Conservation (phyloP, 2,888 invertebrate genomes). For the Drosophila lacicola region DNA sequence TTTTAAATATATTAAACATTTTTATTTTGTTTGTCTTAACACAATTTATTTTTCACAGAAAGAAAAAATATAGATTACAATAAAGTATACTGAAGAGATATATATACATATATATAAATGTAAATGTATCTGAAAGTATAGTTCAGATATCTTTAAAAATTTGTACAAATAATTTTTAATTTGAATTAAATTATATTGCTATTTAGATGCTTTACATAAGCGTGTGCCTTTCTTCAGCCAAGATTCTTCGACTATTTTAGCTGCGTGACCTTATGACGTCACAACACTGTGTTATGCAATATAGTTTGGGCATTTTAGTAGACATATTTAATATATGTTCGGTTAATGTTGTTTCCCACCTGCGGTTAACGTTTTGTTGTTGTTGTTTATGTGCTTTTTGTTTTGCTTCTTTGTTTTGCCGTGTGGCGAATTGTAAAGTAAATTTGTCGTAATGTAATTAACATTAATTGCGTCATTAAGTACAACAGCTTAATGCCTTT, state of each 20-base stretch:
- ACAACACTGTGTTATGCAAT: conserved; percentile 13
- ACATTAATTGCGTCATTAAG: conserved; percentile 78
- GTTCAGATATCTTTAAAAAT: too few relatives aligned
- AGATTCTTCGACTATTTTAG: background rate
- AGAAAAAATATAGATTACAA: too few relatives aligned
- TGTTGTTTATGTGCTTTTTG: conserved; percentile 1
- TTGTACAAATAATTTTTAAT: too few relatives aligned
- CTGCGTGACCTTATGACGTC: background rate
- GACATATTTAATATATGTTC: conserved; percentile 29
- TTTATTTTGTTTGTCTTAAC: too few relatives aligned
- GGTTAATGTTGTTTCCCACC: conserved; percentile 19
- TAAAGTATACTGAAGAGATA: too few relatives aligned
- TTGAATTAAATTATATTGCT: too few relatives aligned
- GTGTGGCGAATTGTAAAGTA: conserved; percentile 19
- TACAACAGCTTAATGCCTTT: conserved; percentile 71
- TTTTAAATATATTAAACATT: too few relatives aligned
- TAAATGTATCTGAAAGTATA: too few relatives aligned
- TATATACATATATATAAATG: too few relatives aligned
- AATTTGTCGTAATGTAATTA: conserved; percentile 64
- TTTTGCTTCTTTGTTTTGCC: conserved; percentile 10
- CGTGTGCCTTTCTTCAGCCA: background rate
- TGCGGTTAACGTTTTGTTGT: conserved; percentile 21
- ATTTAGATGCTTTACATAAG: background rate
- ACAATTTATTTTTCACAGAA: too few relatives aligned
- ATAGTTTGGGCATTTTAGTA: conserved; percentile 22